Base-by-base conservation (phyloP, 2,113 vertebrate genomes). In the Oplegnathus fasciatus region DNA sequence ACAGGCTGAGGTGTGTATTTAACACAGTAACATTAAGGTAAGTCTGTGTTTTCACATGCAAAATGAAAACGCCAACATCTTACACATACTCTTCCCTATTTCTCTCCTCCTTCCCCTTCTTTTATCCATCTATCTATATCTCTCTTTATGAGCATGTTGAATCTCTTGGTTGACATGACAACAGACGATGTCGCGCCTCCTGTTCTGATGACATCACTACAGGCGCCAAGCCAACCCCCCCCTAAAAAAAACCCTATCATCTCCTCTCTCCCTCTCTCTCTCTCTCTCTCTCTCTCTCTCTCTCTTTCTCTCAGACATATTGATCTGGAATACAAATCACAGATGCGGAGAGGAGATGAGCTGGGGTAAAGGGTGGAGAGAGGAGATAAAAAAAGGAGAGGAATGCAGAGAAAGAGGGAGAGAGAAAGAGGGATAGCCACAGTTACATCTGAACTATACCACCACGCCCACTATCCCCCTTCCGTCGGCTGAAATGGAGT, bases 101-200 rank as follows among this genome's bases (percentile, higher is more conserved):
- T 77, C 13, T 50, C 30, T 24, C 60, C 44, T 34, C 24, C 26
- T 28, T 72, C 69, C 83, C 28, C 75, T 82, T 48, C 24, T 58
- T 79, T 61, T 40, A 81, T 84, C 71, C 30, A 1, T 65, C 42
- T 80, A 37, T 67, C 57, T n/a, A n/a, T n/a, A n/a, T 60, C 32
- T 67, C 42, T 82, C 34, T 62, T 69, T 72, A 50, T 42, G 86
- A 85, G 77, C 46, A 64, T 84, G 78, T 82, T 66, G 75, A 83
- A 80, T 89, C 87, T 81, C 74, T 80, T 50, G 75, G 94, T 94
- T 93, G 93, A 93, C 92, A 94, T 94, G 93, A 94, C 92, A 94
- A 94, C 93, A 91, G 92, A 93, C 92, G 4, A 87, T 83, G 91
- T 89, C 76, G 72, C 68, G 83, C 87, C 89, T 91, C 87, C 77